Evolutionary conservation across 2,113 vertebrate species (phyloP), one percentile per base, ranked within the genome.

Genomic region (Centrocercus urophasianus): DNA sequence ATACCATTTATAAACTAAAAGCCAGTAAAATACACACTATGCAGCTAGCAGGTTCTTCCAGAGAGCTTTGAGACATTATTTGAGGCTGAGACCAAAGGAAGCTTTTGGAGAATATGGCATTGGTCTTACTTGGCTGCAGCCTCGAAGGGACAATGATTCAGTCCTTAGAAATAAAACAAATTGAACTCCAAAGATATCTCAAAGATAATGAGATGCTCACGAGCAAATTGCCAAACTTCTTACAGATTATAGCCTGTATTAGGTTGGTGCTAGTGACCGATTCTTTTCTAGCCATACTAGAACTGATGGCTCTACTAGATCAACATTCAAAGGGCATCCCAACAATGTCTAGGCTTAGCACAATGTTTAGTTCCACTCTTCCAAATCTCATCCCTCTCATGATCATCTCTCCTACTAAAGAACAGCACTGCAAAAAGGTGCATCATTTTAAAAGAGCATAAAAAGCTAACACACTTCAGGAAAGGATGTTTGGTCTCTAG

Each of bases 371-470:
- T 63, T 85, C 70, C 36, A 52, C 13, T 88, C 47, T 25, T 38
- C 16, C 77, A 78, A 72, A 83, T 45, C 56, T 70, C 45, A 14
- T 73, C 48, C 18, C 4, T 36, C 30, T 81, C 76, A 67, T 22
- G 66, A 72, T 11, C 14, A 60, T 34, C 38, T 77, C 45, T 69
- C 32, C 60, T 67, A 14, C 22, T 56, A 61, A 25, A 79, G 24
- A 66, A 71, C 38, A 75, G 75, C 14, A 70, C 32, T 48, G 27
- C 6, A 34, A 36, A 78, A 47, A 52, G 59, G 69, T 57, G 36
- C 6, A 73, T 66, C 5, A 0, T 0, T 57, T 52, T 36, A 82
- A 74, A 83, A 71, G 9, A 71, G 16, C 73, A 56, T 32, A 36
- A 66, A 61, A 88, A 25, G 66, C 50, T 25, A 36, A 47, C 13